Evolutionary conservation across 2,113 vertebrate species (phyloP).

Genomic region (Lepidothrix coronata): DNA sequence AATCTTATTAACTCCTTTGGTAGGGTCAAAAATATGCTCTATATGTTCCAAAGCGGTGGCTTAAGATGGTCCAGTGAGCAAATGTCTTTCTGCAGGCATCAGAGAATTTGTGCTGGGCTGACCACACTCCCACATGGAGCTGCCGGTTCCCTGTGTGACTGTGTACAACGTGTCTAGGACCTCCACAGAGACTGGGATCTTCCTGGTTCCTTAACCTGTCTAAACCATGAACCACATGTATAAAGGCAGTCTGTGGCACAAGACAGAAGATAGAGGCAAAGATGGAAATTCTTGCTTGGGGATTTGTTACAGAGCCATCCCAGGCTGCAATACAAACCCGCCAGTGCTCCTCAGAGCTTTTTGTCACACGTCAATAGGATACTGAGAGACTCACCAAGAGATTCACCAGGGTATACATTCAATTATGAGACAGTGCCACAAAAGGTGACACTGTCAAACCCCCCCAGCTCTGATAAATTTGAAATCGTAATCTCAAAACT

Average conservation of each 20-base stretch:
- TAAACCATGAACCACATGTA: not conserved
- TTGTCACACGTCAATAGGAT: fast-evolving
- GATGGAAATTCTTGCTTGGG: not conserved
- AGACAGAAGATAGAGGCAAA: not conserved
- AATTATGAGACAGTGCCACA: not conserved
- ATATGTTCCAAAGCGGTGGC: not conserved
- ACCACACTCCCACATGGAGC: not conserved
- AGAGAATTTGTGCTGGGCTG: not conserved
- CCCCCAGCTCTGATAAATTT: not conserved
- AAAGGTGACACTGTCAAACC: not conserved
- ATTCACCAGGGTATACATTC: not conserved
- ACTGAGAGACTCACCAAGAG: not conserved
- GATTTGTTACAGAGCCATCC: not conserved
- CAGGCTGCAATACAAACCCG: not conserved
- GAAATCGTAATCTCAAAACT: not conserved
- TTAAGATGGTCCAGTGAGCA: not conserved
- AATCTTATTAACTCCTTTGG: not conserved
- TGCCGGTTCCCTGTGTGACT: fast-evolving
- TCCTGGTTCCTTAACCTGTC: not conserved
- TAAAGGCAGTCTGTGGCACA: not conserved
- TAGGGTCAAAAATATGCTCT: not conserved
- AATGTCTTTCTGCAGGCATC: not conserved
- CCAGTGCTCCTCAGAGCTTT: not conserved
- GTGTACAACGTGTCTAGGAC: fast-evolving
- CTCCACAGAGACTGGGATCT: not conserved